These are phyloP conservation scores for Labroides dimidiatus DNA, from an alignment of 2,797 vertebrate genomes.

Conservation along the genomic window DNA sequence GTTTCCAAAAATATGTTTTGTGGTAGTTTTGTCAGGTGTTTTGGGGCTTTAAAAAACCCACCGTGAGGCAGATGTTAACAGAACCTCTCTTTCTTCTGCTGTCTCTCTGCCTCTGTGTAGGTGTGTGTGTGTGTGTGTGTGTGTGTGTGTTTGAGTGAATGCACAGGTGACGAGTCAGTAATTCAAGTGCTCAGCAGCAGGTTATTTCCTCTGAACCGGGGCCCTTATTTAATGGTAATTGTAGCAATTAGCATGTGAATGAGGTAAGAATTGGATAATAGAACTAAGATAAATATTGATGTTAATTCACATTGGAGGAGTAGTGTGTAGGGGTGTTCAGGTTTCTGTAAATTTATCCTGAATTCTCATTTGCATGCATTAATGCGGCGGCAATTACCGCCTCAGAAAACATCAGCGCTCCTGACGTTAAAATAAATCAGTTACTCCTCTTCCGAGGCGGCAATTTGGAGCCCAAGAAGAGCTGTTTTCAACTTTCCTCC, in stretches of 20 bases:
- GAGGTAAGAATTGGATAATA: constrained; percentile 88
- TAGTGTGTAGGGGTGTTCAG: constrained; percentile 29
- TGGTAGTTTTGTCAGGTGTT: constrained; percentile 46
- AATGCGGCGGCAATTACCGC: constrained; percentile 74
- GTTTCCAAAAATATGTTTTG: constrained; percentile 48
- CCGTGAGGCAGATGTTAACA: constrained; percentile 47
- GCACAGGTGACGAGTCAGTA: constrained; percentile 71
- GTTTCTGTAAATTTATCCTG: constrained; percentile 67
- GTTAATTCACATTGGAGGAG: constrained; percentile 78
- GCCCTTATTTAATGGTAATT: constrained; percentile 93
- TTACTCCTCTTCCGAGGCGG: constrained; percentile 38
- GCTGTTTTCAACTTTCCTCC: constrained; percentile 50
- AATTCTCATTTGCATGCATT: constrained; percentile 82
- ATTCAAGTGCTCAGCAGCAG: constrained; percentile 77
- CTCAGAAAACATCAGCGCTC: constrained; percentile 59
- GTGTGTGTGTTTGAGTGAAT: constrained; percentile 38
- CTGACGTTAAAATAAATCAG: constrained; percentile 70
- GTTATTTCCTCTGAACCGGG: constrained; percentile 82
- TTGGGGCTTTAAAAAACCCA: constrained; percentile 44
- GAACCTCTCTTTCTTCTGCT: constrained; percentile 25
- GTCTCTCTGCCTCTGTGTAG: constrained; percentile 23
- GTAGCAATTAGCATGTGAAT: constrained; percentile 94
- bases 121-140: constrained; percentile 23
- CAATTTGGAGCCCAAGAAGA: constrained; percentile 20
- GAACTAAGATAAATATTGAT: constrained; percentile 87